A percentile compares a stretch with the other conserved stretches of the same genome.
Evolutionary conservation across 2,113 vertebrate genomes (phyloP).

Genomic region (Paradisaea rubra): DNA sequence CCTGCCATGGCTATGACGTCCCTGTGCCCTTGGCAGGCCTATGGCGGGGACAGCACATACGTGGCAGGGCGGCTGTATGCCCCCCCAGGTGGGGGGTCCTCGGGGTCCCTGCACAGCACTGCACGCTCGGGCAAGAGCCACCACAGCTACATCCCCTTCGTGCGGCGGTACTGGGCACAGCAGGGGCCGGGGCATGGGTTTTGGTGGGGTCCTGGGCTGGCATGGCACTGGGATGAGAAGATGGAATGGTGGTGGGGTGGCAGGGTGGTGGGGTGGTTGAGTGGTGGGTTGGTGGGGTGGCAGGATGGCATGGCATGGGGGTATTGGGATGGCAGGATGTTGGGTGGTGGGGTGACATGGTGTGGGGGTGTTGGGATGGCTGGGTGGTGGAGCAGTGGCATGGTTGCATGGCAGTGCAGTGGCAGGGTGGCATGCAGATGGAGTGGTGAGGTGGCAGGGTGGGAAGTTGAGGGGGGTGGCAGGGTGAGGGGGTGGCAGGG

Average conservation of each 20-base stretch:
- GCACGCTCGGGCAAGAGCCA: conserved; percentile 88
- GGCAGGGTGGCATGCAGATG: neutral
- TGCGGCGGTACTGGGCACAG: conserved; percentile 68
- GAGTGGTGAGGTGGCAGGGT: neutral
- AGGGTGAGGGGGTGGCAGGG: too few species aligned
- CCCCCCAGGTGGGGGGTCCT: conserved; percentile 80
- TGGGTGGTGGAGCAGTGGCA: neutral
- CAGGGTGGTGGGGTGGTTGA: neutral
- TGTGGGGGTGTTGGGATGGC: neutral
- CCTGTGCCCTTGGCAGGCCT: conserved; percentile 67
- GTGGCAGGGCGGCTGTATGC: conserved; percentile 80
- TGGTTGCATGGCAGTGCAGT: neutral
- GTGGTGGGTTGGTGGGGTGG: neutral
- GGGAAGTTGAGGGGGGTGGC: neutral
- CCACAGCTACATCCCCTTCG: conserved; percentile 91
- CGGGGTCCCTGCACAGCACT: conserved; percentile 84
- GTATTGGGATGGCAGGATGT: neutral
- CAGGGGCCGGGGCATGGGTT: neutral
- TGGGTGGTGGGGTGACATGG: neutral
- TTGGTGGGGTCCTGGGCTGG: neutral
- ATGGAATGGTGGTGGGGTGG: neutral
- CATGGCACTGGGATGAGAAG: neutral
- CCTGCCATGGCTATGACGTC: neutral
- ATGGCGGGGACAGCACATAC: conserved; percentile 79
- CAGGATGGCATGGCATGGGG: neutral